These are phyloP conservation scores for Sebastes minor DNA, from an alignment of 2,797 vertebrate genomes.

Conservation along the genomic window DNA sequence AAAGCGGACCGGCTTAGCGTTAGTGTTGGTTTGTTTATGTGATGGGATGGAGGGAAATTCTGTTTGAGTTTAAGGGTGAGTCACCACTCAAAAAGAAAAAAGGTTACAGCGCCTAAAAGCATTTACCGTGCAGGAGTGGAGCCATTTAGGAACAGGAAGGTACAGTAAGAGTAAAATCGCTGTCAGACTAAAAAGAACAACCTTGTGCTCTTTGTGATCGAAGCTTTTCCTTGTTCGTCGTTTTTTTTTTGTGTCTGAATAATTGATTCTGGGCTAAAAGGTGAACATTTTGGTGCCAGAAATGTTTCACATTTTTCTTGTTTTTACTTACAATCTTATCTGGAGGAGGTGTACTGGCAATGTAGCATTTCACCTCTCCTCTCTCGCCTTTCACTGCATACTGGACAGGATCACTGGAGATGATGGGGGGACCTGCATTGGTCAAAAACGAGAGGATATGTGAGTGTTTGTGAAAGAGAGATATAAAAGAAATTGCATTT, in stretches of 20 bases:
- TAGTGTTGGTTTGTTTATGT: slow-evolving; percentile 65
- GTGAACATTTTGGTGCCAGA: neutral
- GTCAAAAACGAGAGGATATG: neutral
- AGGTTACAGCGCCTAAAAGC: slow-evolving; percentile 54
- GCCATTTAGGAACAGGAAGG: slow-evolving; percentile 29
- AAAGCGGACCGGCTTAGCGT: slow-evolving; percentile 60
- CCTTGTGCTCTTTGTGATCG: slow-evolving; percentile 26
- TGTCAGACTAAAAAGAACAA: slow-evolving; percentile 42
- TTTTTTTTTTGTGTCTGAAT: neutral
- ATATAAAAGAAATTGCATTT: neutral
- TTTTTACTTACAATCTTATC: slow-evolving; percentile 96
- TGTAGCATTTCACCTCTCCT: slow-evolving; percentile 94
- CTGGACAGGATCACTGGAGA: slow-evolving; percentile 93
- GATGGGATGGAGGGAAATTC: slow-evolving; percentile 58
- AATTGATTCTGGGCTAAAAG: slow-evolving; percentile 21
- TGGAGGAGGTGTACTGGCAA: slow-evolving; percentile 91
- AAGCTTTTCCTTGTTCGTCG: slow-evolving; percentile 35
- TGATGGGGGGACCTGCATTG: slow-evolving; percentile 90
- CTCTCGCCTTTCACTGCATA: slow-evolving; percentile 89
- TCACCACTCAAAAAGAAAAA: slow-evolving; percentile 47
- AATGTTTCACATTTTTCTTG: neutral
- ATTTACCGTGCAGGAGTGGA: slow-evolving; percentile 17
- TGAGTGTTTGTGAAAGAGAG: neutral
- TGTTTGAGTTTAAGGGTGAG: slow-evolving; percentile 61
- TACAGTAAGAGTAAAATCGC: slow-evolving; percentile 35